Base-by-base conservation (phyloP, 2,113 vertebrate species). In the Craseonycteris thonglongyai region DNA sequence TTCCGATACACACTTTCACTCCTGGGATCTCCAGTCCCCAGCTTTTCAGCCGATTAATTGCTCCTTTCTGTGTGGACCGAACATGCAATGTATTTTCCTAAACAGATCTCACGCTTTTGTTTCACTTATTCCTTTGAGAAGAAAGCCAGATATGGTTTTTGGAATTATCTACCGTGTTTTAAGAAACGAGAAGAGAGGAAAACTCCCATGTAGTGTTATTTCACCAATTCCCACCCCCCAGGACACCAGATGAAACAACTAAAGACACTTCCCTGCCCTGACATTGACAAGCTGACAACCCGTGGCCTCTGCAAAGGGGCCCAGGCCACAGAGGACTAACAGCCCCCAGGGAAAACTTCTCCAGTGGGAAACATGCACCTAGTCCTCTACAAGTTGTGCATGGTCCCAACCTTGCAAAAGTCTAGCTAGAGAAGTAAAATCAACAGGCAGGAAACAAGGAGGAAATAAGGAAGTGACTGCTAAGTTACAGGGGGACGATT, bases 11-110 rank as follows among this genome's bases (percentile, higher is more conserved):
- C 51, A 91, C 95, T 97, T 96, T 96, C 90, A 76, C 63, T 45
- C 33, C 7, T 6, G 42, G 47, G 58, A 38, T 81, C 96, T 93
- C 92, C 51, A 45, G n/a, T 66, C 81, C 21, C 91, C 90, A 83
- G 94, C 68, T 61, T 95, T 95, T 95, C 82, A 83, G 82, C 81
- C 68, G 81, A 76, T 85, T 96, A 96, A 97, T 97, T 90, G 38
- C 14, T 9, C 91, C 87, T 96, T 92, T 93, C 51, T 89, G 10
- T 49, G 30, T 24, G 2, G n/a, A 84, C 15, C 33, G 18, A 3
- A 26, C 83, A 84, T 90, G 30, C 15, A 45, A 72, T 49, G 30
- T 35, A 61, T 69, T 84, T 94, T 91, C 85, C 59, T 51, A 69
- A 91, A 90, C 1, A 59, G n/a, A n/a, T 80, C 69, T 42, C 42